These are phyloP conservation scores for Danio tinwini DNA, from an alignment of 2,797 vertebrate genomes.

Conservation along the genomic window DNA sequence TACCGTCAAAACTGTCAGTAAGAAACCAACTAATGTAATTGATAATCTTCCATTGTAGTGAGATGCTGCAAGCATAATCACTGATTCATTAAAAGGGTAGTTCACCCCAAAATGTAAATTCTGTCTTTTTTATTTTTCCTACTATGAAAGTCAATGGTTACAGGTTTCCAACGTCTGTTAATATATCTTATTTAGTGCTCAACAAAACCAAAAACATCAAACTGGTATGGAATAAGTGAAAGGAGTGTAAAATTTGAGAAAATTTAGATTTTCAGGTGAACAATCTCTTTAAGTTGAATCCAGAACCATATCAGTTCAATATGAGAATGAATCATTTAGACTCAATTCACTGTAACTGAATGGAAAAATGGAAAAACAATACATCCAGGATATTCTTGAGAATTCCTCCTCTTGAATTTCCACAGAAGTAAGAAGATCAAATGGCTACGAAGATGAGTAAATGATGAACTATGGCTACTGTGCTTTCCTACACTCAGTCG, in stretches of 20 bases:
- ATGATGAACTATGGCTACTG: background rate
- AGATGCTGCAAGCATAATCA: background rate
- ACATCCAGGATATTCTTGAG: background rate
- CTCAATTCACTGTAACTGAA: background rate
- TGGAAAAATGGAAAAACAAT: background rate
- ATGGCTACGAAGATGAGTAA: background rate
- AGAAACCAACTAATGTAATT: background rate
- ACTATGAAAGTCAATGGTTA: too few relatives aligned
- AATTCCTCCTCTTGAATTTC: background rate
- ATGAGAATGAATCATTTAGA: slow-evolving; percentile 3
- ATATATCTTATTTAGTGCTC: too few relatives aligned
- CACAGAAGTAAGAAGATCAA: background rate
- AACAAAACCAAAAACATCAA: too few relatives aligned
- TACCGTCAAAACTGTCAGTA: background rate
- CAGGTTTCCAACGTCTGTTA: too few relatives aligned
- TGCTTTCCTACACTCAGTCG: background rate
- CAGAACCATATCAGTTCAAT: background rate
- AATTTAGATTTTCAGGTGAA: too few relatives aligned
- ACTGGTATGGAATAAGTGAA: too few relatives aligned
- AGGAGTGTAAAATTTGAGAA: too few relatives aligned
- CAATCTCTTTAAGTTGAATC: background rate
- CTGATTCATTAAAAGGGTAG: background rate
- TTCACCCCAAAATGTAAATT: too few relatives aligned
- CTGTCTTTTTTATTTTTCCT: too few relatives aligned
- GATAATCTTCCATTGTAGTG: background rate